Percentiles rank a stretch among this genome's conserved stretches.
These are phyloP conservation scores for Meteorus sp. DNA, from an alignment of 1,140 invertebrate species.

Conservation along the genomic window DNA sequence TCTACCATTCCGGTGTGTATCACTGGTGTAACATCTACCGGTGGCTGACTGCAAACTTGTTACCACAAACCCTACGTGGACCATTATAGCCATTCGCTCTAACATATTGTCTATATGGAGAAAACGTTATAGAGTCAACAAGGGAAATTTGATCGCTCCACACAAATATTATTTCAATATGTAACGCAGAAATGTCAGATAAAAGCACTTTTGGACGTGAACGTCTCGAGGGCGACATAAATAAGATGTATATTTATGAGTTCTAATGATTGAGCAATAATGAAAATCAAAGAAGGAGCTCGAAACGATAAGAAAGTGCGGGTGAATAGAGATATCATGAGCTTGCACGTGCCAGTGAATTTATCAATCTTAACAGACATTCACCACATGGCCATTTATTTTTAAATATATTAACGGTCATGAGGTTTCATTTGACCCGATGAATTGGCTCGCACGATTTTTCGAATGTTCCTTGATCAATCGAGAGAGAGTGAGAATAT, in stretches of 20 bases:
- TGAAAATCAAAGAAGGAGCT: conserved; percentile 12
- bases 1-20: conserved; percentile 13
- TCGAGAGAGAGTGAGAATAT: too few species aligned
- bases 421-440: too few species aligned
- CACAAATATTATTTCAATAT: background rate
- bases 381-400: conserved; percentile 10
- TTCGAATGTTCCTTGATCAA: too few species aligned
- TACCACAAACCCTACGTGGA: conserved; percentile 16
- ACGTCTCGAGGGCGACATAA: background rate
- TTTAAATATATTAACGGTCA: background rate
- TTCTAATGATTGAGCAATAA: background rate
- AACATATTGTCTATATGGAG: conserved; percentile 4
- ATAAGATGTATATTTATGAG: background rate
- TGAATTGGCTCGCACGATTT: too few species aligned
- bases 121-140: background rate
- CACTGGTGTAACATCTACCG: conserved; percentile 18
- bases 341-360: too few species aligned
- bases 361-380: too few species aligned
- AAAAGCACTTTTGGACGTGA: background rate
- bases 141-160: conserved; percentile 4
- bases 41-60: conserved; percentile 15
- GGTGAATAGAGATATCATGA: background rate
- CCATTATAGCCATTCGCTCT: conserved; percentile 7
- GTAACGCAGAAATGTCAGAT: too few species aligned
- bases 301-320: conserved; percentile 4